Base-by-base conservation (phyloP, 2,888 invertebrate species). In the Agrochola litura region DNA sequence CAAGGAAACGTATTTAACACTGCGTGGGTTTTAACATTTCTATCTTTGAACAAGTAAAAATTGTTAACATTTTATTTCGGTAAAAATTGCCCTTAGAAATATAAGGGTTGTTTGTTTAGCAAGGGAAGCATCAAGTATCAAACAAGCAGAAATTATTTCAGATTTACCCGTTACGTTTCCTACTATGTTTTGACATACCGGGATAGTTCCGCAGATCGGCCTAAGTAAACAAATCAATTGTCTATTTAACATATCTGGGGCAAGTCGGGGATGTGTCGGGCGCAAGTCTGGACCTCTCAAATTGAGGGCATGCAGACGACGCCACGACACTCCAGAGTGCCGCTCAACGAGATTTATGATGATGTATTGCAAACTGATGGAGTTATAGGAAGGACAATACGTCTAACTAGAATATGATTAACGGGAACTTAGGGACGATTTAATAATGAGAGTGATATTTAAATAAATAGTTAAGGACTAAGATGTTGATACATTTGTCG, bases 261-360 rank as follows among this genome's bases (percentile, higher is more conserved):
- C 89, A 87, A 87, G 89, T 84, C 81, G 77, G 87, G 89, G 89
- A 89, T 84, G 87, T 86, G 86, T 87, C 88, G 86, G 78, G 82
- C 87, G 86, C 85, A 88, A 86, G 87, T 68, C 86, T 84, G 86
- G 84, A 83, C 81, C 88, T 83, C 89, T 90, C 89, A 89, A 90
- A 93, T 92, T 87, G 92, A 90, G 92, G 91, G 86, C 91, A 90
- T 89, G 88, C 88, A 78, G 71, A 82, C 77, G 77, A 74, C 43
- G 81, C 86, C 88, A 89, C 90, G 89, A 86, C 90, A 87, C 89
- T 91, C 92, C 91, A 90, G 90, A 86, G 89, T 90, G 89, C 85
- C 92, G 89, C 90, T 91, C 91, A 91, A 88, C 88, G 90, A 94
- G 95, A 95, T 95, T 95, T 95, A 94, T 93, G 93, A 93, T 94